A percentile compares a stretch with the other conserved stretches of the same genome.
Conservation (phyloP, 2,797 vertebrate genomes). For the Pseudochirops corinnae region DNA sequence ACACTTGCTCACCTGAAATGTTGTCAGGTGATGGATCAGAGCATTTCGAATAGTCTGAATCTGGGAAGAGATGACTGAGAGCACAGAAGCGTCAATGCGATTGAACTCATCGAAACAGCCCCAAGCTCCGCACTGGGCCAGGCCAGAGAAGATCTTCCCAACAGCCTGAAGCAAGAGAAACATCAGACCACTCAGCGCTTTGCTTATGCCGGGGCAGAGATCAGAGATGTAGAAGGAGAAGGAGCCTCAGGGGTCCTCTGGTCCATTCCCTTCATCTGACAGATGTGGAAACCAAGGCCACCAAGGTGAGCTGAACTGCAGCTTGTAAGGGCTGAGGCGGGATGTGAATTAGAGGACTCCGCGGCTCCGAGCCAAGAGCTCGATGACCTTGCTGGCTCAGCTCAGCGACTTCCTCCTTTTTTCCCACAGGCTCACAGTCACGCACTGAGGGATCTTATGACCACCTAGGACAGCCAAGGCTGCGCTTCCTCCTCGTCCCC, state of each 20-base stretch:
- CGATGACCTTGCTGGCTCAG: background rate
- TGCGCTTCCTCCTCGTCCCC: background rate
- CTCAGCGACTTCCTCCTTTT: background rate
- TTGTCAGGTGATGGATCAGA: conserved; percentile 91
- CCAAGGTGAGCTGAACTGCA: background rate
- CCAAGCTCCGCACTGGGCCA: conserved; percentile 98
- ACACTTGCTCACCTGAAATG: conserved; percentile 88
- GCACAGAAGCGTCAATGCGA: conserved; percentile 96
- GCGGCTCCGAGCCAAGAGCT: background rate
- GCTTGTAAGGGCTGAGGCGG: background rate
- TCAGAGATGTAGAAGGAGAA: background rate
- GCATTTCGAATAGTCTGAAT: conserved; percentile 97
- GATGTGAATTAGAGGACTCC: background rate
- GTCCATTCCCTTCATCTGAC: background rate
- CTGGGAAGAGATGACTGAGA: conserved; percentile 98
- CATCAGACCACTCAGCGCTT: background rate
- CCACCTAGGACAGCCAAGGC: background rate
- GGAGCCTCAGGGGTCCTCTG: background rate
- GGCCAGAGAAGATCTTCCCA: conserved; percentile 97
- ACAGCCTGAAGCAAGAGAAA: conserved; percentile 88
- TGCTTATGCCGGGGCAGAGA: background rate
- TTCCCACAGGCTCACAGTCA: background rate
- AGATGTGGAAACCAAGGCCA: background rate
- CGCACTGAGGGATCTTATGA: background rate
- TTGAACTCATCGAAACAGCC: conserved; percentile 99